Percentiles rank a stretch among this genome's conserved stretches.
Conservation (phyloP, 2,797 vertebrate genomes). For the Cynopterus sphinx region DNA sequence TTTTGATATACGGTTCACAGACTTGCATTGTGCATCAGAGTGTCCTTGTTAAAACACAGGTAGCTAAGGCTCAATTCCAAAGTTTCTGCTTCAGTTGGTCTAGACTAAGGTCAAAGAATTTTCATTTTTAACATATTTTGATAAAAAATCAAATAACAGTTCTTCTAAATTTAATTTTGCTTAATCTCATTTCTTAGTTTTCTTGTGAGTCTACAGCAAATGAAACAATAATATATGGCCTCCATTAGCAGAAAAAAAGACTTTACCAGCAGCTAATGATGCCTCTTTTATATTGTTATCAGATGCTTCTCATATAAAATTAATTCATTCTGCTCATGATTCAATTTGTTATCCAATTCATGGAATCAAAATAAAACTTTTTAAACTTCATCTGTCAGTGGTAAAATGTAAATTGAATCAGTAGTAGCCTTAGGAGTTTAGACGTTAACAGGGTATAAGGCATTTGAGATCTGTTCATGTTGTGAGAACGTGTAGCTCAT, state of each 20-base stretch:
- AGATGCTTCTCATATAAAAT: background rate
- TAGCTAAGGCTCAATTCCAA: background rate
- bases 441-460: too few relatives aligned
- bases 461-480: background rate
- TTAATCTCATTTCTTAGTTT: background rate
- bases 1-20: background rate
- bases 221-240: background rate
- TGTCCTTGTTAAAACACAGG: background rate
- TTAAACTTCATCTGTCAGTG: background rate
- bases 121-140: background rate
- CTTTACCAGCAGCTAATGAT: background rate
- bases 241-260: background rate
- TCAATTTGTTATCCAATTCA: background rate
- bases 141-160: background rate
- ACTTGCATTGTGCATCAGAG: background rate
- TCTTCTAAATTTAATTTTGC: background rate
- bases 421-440: too few relatives aligned
- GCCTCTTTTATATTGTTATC: background rate
- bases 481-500: background rate
- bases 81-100: background rate
- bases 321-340: background rate
- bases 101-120: background rate
- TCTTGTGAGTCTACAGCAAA: slow-evolving; percentile 11
- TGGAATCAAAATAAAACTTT: background rate
- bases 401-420: background rate